Evolutionary conservation across 2,888 invertebrate genomes (phyloP).

Genomic region (Tromatobia lineatoria): DNA sequence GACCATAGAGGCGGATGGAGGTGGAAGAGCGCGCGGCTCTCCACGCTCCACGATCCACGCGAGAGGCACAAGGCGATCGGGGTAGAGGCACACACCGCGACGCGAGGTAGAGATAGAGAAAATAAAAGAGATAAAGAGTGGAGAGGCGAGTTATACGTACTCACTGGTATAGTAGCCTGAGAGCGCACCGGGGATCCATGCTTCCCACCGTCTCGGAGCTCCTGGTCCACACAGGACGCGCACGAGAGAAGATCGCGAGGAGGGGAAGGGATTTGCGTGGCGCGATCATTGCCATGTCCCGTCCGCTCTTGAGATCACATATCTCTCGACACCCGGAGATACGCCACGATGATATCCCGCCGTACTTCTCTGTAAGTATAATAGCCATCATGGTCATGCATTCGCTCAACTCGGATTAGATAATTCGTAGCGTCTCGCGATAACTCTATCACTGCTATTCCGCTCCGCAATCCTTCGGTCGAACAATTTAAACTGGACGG

Average conservation of each 20-base stretch:
- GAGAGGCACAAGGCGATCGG: constrained; percentile 48
- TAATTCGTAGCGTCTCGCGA: constrained; percentile 44
- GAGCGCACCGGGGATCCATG: constrained; percentile 66
- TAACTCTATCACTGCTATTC: constrained; percentile 6
- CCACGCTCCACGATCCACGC: constrained; percentile 65
- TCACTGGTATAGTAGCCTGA: constrained; percentile 66
- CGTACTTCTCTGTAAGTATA: constrained; percentile 32
- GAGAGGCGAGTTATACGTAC: constrained; percentile 63
- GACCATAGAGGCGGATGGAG: constrained; percentile 51
- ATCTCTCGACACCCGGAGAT: constrained; percentile 61
- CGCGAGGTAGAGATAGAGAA: constrained; percentile 32
- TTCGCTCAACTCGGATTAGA: constrained; percentile 40
- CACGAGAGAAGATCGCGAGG: constrained; percentile 42
- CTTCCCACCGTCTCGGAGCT: constrained; percentile 68
- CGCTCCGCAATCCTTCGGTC: constrained; percentile 51
- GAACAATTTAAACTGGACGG: constrained; percentile 1
- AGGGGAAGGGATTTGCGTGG: constrained; percentile 61
- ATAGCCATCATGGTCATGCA: constrained; percentile 18
- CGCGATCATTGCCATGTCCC: constrained; percentile 68
- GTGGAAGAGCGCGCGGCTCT: constrained; percentile 68
- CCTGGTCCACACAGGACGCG: constrained; percentile 54
- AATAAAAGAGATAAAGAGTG: constrained; percentile 55
- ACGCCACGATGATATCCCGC: constrained; percentile 50
- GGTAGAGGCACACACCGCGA: constrained; percentile 2
- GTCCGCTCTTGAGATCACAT: constrained; percentile 56